Base-by-base conservation (phyloP, 2,888 invertebrate genomes). In the Chaitophorus viminalis region DNA sequence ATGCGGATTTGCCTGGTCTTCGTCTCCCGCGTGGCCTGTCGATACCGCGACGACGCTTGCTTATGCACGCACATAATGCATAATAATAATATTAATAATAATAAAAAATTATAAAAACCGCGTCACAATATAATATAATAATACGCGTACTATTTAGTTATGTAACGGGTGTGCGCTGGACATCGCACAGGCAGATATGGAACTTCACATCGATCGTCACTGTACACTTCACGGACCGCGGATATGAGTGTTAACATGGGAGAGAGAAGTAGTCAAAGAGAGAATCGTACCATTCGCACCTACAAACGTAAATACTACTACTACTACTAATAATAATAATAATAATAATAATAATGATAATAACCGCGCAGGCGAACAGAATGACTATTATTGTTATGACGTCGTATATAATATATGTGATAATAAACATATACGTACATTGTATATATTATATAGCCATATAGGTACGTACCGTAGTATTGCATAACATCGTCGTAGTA, bases 321-420 rank as follows among this genome's bases (percentile, higher is more conserved):
- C n/a, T n/a, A n/a, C n/a, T n/a, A n/a, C n/a, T n/a, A n/a, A n/a
- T n/a, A n/a, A n/a, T n/a, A n/a, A n/a, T n/a, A n/a, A 82, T 65
- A 60, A 65, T 65, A 65, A 65, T n/a, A 29, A 65, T 3, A 65
- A 65, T 29, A 70, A 70, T 70, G 29, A 68, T 74, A 54, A 60
- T 31, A 11, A 25, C 36, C n/a, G 29, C 70, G 70, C 54, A 21
- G 74, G 60, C 82, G 60, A 74, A 60, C 74, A 74, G 74, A 83
- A 83, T 60, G 83, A 83, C 83, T 54, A 82, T 82, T 54, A 75
- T 83, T 83, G 60, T 83, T 74, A 36, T 83, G 36, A 74, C 25
- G 74, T 52, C 25, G 70, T 82, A 25, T 3, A 52, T 18, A 52
- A n/a, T 25, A 21, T 0, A 25, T 60, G 6, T 60, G 25, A n/a